Base-by-base conservation (phyloP, 2,113 vertebrate genomes). In the Mystacornis crossleyi region DNA sequence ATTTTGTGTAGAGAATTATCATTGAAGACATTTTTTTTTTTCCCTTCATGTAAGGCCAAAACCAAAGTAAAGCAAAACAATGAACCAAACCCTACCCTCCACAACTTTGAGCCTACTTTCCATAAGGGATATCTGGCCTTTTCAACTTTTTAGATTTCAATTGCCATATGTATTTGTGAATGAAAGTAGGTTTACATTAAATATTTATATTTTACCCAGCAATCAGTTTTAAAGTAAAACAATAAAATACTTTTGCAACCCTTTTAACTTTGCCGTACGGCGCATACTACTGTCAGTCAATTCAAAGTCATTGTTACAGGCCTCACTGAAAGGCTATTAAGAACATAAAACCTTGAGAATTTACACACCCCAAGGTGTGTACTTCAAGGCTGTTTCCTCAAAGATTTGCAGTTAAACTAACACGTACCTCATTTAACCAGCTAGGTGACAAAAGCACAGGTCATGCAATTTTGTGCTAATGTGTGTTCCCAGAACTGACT, bases 401-500 rank as follows among this genome's bases (percentile, higher is more conserved):
- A 77, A 94, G 60, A 84, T 73, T 40, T 92, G 69, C 36, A 89
- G 53, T 91, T 94, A 89, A 89, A 89, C 80, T 89, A 55, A 83
- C 48, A 45, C 2, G 4, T 89, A 81, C 61, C 18, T 95, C 94
- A 79, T 86, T 89, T 79, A 89, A 81, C 13, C 40, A 81, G 21
- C 33, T 70, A 78, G 43, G 31, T 83, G 80, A 95, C 80, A 91
- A 89, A 90, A 93, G 24, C 65, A 74, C 31, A 57, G 83, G 51
- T 84, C 64, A 81, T 60, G 18, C 19, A 79, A 43, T 84, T 95
- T 90, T 70, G 34, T 81, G 40, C 9, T 95, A 70, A 89, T 71
- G 13, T 71, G 14, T 5, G 1, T 89, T 92, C 60, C 70, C 31
- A 69, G 34, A 81, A 70, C 15, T 34, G 61, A 28, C 47, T 62